A percentile compares a stretch with the other conserved stretches of the same genome.
Evolutionary conservation across 2,888 invertebrate genomes (phyloP).

Genomic region (Thymelicus lineola): DNA sequence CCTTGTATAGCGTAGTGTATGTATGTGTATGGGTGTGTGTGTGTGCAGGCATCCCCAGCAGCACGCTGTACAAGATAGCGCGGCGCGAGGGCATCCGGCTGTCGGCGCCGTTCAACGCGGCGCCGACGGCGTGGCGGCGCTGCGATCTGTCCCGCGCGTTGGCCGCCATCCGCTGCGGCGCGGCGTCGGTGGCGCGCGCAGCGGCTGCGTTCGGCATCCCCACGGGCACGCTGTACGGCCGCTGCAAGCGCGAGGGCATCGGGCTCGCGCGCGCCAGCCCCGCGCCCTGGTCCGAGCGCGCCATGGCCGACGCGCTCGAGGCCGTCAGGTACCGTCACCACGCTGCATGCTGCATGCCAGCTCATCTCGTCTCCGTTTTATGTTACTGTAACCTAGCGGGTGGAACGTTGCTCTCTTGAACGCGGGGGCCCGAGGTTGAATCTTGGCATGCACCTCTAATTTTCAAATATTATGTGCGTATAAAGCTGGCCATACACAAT

Average conservation of each 20-base stretch:
- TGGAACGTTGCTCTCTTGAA: no score
- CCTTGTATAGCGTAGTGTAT: neutral
- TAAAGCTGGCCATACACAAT: no score
- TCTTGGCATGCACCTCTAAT: no score
- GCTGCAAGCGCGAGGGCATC: slow-evolving; percentile 95
- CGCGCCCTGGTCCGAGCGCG: slow-evolving; percentile 97
- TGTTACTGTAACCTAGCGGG: no score
- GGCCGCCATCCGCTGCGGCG: slow-evolving; percentile 92
- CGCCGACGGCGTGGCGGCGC: slow-evolving; percentile 95
- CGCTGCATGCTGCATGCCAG: no score
- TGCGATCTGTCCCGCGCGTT: slow-evolving; percentile 93
- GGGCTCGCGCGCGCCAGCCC: slow-evolving; percentile 95
- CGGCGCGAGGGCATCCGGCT: slow-evolving; percentile 94
- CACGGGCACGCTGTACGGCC: slow-evolving; percentile 94
- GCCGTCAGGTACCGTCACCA: slow-evolving; percentile 94
- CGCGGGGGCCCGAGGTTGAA: no score
- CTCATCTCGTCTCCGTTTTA: no score
- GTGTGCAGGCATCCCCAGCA: slow-evolving; percentile 92
- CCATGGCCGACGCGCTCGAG: slow-evolving; percentile 95
- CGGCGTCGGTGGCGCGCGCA: slow-evolving; percentile 93
- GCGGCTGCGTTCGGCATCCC: slow-evolving; percentile 95
- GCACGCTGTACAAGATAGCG: slow-evolving; percentile 96
- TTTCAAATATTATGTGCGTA: no score
- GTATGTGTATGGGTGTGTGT: neutral
- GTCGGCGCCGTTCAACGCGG: slow-evolving; percentile 96